These are phyloP conservation scores for Graphium colonna DNA, from an alignment of 2,888 invertebrate species.

Conservation along the genomic window DNA sequence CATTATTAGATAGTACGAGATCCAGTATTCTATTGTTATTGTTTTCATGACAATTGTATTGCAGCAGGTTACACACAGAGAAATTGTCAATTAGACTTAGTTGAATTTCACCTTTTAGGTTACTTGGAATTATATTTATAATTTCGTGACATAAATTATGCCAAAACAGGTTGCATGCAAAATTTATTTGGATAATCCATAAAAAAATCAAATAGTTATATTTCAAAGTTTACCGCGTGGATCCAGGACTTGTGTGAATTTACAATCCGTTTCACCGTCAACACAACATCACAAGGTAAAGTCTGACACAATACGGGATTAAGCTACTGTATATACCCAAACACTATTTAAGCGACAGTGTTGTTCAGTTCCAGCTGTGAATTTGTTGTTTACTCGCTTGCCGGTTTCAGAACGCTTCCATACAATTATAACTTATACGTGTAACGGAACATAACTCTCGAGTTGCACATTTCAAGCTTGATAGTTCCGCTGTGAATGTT, in stretches of 20 bases:
- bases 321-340: conserved; percentile 19
- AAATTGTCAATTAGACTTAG: conserved; percentile 8
- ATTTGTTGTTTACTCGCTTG: conserved; percentile 18
- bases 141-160: too few species aligned
- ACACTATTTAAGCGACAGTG: conserved; percentile 17
- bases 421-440: conserved; percentile 8
- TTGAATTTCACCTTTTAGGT: conserved; percentile 6
- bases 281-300: conserved; percentile 11
- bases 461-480: not conserved
- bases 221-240: too few species aligned
- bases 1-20: conserved; percentile 7
- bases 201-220: too few species aligned
- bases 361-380: conserved; percentile 20
- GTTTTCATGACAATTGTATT: conserved; percentile 12
- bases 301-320: conserved; percentile 21
- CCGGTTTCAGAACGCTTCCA: not conserved
- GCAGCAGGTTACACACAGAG: conserved; percentile 4
- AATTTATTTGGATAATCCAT: too few species aligned
- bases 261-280: conserved; percentile 15
- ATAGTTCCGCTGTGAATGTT: not conserved
- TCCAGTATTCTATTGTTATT: conserved; percentile 13
- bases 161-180: too few species aligned
- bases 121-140: not conserved
- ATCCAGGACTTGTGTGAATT: conserved; percentile 5
- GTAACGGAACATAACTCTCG: conserved; percentile 14